These are phyloP conservation scores for Cerastoderma edule DNA, from an alignment of 2,888 invertebrate species.

Conservation along the genomic window DNA sequence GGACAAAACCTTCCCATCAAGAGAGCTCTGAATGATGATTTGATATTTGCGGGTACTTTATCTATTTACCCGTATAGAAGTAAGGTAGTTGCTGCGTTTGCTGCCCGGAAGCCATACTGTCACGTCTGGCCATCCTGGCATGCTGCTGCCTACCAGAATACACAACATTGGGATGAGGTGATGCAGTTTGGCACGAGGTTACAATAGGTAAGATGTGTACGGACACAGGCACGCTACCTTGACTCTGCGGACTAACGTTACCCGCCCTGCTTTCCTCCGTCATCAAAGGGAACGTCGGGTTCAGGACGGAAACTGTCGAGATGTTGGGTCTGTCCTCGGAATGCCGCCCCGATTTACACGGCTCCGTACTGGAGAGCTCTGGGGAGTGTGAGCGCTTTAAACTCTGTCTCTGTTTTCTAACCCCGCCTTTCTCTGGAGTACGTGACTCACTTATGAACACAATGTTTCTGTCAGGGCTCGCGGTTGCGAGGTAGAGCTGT, in stretches of 20 bases:
- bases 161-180: constrained; percentile 11
- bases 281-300: constrained; percentile 53
- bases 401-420: constrained; percentile 39
- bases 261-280: constrained; percentile 7
- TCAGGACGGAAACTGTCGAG: constrained; percentile 33
- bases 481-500: constrained; percentile 67
- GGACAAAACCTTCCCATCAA: too few relatives aligned
- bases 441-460: constrained; percentile 52
- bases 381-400: constrained; percentile 62
- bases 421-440: constrained; percentile 31
- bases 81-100: background rate
- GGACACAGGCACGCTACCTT: constrained; percentile 34
- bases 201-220: constrained; percentile 55
- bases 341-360: constrained; percentile 48
- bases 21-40: too few relatives aligned
- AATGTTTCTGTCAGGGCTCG: constrained; percentile 64
- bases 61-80: background rate
- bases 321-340: constrained; percentile 19
- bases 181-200: constrained; percentile 17
- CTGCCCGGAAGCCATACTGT: background rate
- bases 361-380: constrained; percentile 34
- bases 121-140: background rate
- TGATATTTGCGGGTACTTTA: too few relatives aligned
- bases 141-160: background rate
- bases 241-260: constrained; percentile 5